A percentile compares a stretch with the other conserved stretches of the same genome.
These are phyloP conservation scores for Phocides pigmalion DNA, from an alignment of 1,140 invertebrate species.

Conservation along the genomic window DNA sequence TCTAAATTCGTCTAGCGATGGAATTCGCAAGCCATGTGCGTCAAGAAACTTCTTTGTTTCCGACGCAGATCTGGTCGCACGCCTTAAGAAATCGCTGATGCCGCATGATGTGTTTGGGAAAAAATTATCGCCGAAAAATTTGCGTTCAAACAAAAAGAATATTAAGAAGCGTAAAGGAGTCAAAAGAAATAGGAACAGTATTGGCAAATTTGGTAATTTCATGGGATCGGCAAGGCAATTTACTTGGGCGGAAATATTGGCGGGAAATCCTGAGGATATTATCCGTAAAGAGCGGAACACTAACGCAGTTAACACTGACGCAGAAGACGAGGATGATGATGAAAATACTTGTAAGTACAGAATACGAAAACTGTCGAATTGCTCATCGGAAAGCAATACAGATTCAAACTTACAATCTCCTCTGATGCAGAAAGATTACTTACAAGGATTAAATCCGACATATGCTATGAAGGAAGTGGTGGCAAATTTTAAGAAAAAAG, in stretches of 20 bases:
- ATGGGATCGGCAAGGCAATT: slow-evolving; percentile 81
- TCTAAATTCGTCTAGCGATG: slow-evolving; percentile 75
- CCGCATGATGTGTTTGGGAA: slow-evolving; percentile 75
- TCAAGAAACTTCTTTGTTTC: slow-evolving; percentile 81
- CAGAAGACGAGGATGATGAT: slow-evolving; percentile 71
- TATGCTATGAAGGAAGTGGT: slow-evolving; percentile 85
- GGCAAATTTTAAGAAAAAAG: slow-evolving; percentile 75
- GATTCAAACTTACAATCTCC: slow-evolving; percentile 67
- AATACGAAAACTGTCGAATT: slow-evolving; percentile 75
- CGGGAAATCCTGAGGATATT: slow-evolving; percentile 84
- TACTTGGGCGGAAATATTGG: slow-evolving; percentile 85
- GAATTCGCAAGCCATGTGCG: slow-evolving; percentile 72
- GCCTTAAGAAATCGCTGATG: slow-evolving; percentile 77
- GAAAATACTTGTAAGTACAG: slow-evolving; percentile 70
- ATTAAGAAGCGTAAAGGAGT: slow-evolving; percentile 75
- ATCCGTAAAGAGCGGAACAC: slow-evolving; percentile 78
- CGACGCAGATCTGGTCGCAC: slow-evolving; percentile 73
- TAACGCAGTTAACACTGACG: slow-evolving; percentile 41
- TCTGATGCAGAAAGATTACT: slow-evolving; percentile 74
- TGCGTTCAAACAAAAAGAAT: slow-evolving; percentile 77
- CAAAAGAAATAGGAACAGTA: slow-evolving; percentile 71
- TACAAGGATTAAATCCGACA: slow-evolving; percentile 82
- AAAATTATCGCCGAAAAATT: slow-evolving; percentile 79
- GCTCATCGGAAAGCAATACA: slow-evolving; percentile 60
- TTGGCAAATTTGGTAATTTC: slow-evolving; percentile 81